phyloP scores from a whole-genome alignment of 1,140 invertebrate genomes.

The Tetramorium alpestre region DNA sequence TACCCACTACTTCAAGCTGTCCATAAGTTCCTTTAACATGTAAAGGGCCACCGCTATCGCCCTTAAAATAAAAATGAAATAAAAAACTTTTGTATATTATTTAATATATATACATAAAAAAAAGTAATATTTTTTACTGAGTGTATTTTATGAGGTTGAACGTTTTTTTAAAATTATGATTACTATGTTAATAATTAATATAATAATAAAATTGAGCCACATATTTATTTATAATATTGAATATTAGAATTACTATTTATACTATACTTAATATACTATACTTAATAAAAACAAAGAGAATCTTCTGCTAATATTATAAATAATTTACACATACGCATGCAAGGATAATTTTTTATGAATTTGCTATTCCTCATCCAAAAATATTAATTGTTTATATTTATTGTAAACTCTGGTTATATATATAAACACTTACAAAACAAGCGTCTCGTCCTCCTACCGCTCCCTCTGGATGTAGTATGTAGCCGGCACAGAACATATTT shows the following conservation, averaged over 20 bases:
- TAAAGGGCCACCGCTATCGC: constrained; percentile 87
- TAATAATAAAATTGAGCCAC: not conserved
- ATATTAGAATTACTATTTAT: not conserved
- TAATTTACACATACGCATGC: not conserved
- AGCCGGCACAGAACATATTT: constrained; percentile 93
- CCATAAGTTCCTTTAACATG: constrained; percentile 82
- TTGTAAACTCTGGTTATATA: not conserved
- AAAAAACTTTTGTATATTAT: not conserved
- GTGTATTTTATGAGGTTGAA: not conserved
- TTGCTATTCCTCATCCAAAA: not conserved
- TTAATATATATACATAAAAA: not conserved
- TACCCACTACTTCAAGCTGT: constrained; percentile 86
- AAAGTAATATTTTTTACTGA: not conserved
- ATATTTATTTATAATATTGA: not conserved
- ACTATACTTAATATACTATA: no score
- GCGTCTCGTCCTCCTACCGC: constrained; percentile 89
- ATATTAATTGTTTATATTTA: not conserved
- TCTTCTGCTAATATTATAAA: not conserved
- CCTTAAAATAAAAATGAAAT: constrained; percentile 77
- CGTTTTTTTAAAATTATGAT: not conserved
- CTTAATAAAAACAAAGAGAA: constrained; percentile 2
- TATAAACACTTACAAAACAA: constrained; percentile 87
- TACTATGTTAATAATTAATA: not conserved
- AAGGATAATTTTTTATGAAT: not conserved
- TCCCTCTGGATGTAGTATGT: constrained; percentile 76